phyloP scores from a whole-genome alignment of 1,140 invertebrate genomes.

The Monochamus saltuarius region DNA sequence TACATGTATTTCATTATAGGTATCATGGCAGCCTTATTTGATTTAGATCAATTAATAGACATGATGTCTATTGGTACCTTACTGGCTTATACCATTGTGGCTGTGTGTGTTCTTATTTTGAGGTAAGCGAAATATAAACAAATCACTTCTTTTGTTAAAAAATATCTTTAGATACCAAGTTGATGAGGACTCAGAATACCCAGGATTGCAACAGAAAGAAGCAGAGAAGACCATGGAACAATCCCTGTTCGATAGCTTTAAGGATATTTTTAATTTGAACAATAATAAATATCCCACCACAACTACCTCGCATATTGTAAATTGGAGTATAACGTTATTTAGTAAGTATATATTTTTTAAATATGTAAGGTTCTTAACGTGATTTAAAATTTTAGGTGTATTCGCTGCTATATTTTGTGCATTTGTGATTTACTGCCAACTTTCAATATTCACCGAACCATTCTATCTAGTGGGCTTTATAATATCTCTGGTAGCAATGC shows the following conservation, averaged over 20 bases:
- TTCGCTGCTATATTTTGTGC: conserved; percentile 28
- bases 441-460: conserved; percentile 21
- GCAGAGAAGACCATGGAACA: conserved; percentile 5
- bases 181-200: conserved; percentile 12
- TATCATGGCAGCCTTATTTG: conserved; percentile 73
- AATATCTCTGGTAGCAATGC: conserved; percentile 20
- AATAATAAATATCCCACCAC: conserved; percentile 39
- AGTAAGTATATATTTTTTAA: conserved; percentile 24
- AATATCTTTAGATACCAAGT: conserved; percentile 27
- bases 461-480: conserved; percentile 27
- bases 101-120: conserved; percentile 75
- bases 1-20: conserved; percentile 52
- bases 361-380: background rate
- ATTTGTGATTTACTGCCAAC: conserved; percentile 22
- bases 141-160: background rate
- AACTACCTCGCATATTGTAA: conserved; percentile 30
- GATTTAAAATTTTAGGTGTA: conserved; percentile 14
- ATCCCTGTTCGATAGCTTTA: conserved; percentile 22
- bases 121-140: conserved; percentile 53
- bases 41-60: conserved; percentile 73
- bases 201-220: conserved; percentile 10
- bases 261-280: conserved; percentile 41
- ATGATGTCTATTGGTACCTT: conserved; percentile 91
- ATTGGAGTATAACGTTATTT: conserved; percentile 36
- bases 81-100: conserved; percentile 81